A percentile compares a stretch with the other conserved stretches of the same genome.
phyloP scores from a whole-genome alignment of 1,140 invertebrate genomes.

The Olivierus martensii region DNA sequence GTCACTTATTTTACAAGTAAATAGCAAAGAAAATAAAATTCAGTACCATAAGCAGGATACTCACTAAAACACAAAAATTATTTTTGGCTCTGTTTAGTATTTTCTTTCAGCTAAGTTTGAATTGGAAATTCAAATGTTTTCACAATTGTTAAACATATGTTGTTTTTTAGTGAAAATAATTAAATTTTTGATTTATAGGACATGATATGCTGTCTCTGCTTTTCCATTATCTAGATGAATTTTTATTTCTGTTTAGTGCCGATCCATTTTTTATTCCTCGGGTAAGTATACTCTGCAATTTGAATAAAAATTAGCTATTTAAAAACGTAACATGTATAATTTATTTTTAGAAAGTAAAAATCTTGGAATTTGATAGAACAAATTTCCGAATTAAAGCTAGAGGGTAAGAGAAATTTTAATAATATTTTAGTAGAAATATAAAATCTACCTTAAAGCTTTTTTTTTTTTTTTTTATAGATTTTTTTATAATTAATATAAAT shows the following conservation, averaged over 20 bases:
- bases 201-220: constrained; percentile 78
- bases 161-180: too few relatives aligned
- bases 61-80: too few relatives aligned
- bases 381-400: constrained; percentile 72
- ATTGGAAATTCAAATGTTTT: too few relatives aligned
- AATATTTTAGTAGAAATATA: not conserved
- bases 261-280: constrained; percentile 67
- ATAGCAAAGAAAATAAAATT: too few relatives aligned
- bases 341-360: constrained; percentile 63
- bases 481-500: too few relatives aligned
- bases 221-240: constrained; percentile 89
- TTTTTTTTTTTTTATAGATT: constrained; percentile 30
- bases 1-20: too few relatives aligned
- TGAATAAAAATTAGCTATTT: not conserved
- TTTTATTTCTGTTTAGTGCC: constrained; percentile 80
- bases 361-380: constrained; percentile 71
- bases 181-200: constrained; percentile 28
- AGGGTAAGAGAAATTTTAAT: constrained; percentile 36
- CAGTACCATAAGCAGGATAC: too few relatives aligned
- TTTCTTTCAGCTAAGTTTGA: too few relatives aligned
- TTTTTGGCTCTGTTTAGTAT: too few relatives aligned
- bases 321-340: not conserved
- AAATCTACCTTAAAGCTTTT: too few relatives aligned
- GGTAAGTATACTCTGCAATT: constrained; percentile 32
- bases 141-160: too few relatives aligned